These are phyloP conservation scores for Saxidomus purpurata DNA, from an alignment of 1,140 invertebrate species.

Conservation along the genomic window DNA sequence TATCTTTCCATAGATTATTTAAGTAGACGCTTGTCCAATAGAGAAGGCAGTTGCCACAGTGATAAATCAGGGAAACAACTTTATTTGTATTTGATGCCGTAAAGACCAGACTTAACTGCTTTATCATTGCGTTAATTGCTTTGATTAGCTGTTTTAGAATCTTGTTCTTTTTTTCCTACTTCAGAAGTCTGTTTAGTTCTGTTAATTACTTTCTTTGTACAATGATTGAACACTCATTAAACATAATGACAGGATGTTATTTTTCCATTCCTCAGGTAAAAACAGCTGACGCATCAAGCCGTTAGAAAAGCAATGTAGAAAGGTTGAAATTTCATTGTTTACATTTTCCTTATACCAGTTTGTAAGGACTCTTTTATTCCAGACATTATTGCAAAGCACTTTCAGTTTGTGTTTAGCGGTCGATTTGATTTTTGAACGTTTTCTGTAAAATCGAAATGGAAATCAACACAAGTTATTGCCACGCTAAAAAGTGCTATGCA, in stretches of 20 bases:
- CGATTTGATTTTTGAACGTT: too few species aligned
- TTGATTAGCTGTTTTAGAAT: not conserved
- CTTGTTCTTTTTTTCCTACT: not conserved
- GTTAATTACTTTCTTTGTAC: not conserved
- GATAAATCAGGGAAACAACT: not conserved
- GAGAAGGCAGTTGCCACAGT: too few species aligned
- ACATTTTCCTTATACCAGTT: slow-evolving; percentile 5
- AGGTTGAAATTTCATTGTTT: slow-evolving; percentile 50
- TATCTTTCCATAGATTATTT: too few species aligned
- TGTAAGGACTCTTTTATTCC: not conserved
- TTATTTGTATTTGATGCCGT: not conserved
- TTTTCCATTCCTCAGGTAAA: slow-evolving; percentile 42
- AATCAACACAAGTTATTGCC: too few species aligned
- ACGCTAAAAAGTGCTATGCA: too few species aligned
- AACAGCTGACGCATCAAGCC: slow-evolving; percentile 21
- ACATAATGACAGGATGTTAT: slow-evolving; percentile 9
- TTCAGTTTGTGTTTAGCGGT: too few species aligned
- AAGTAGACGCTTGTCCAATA: not conserved
- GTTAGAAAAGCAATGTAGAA: slow-evolving; percentile 2
- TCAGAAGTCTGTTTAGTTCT: not conserved
- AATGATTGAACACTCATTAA: not conserved
- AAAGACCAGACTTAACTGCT: not conserved
- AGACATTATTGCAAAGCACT: too few species aligned
- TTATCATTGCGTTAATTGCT: not conserved
- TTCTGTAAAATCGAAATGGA: too few species aligned